These are phyloP conservation scores for Macrosiphum euphorbiae DNA, from an alignment of 2,888 invertebrate genomes.

Conservation along the genomic window DNA sequence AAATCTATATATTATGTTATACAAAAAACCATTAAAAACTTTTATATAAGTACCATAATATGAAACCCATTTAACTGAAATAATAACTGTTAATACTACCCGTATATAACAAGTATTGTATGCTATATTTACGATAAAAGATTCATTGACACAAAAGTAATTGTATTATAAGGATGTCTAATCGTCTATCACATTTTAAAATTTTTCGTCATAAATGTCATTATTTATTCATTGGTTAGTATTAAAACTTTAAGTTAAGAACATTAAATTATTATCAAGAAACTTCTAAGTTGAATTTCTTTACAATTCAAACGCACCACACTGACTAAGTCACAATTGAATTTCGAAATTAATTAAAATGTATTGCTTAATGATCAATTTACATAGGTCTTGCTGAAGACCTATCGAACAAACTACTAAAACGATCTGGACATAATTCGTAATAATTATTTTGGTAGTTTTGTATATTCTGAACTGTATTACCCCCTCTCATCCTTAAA, in stretches of 20 bases:
- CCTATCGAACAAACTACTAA: not conserved
- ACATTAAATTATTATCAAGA: conserved; percentile 41
- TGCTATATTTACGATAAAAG: not conserved
- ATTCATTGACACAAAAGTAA: conserved; percentile 14
- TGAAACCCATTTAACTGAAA: not conserved
- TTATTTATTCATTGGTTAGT: conserved; percentile 11
- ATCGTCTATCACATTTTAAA: not conserved
- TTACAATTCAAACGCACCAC: conserved; percentile 15
- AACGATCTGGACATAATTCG: conserved; percentile 40
- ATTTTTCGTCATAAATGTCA: not conserved
- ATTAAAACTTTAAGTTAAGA: not conserved
- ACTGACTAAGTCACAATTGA: not conserved
- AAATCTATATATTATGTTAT: not conserved
- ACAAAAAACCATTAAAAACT: not conserved
- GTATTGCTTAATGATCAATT: conserved; percentile 33
- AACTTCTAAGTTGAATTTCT: conserved; percentile 26
- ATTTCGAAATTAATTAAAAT: conserved; percentile 11
- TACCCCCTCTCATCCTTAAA: not conserved
- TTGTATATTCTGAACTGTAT: conserved; percentile 1
- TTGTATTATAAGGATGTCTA: not conserved
- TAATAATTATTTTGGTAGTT: conserved; percentile 39
- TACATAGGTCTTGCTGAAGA: not conserved
- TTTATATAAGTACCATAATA: not conserved
- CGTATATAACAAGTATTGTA: not conserved
- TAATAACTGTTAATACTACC: not conserved